Evolutionary conservation across 2,888 invertebrate species (phyloP), one percentile per base, ranked within the genome.

Genomic region (Allacma fusca): DNA sequence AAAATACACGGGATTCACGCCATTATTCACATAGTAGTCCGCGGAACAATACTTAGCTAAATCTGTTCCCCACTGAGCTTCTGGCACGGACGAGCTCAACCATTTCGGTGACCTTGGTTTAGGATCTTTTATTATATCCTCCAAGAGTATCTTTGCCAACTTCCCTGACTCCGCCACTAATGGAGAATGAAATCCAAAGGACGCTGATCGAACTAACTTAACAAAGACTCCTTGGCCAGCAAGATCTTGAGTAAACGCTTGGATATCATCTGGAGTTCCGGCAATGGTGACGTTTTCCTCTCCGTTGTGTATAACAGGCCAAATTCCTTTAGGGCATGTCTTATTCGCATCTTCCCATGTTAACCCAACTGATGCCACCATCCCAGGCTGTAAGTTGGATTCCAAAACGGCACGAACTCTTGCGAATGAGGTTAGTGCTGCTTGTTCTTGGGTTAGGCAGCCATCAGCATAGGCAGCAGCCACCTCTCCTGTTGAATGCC

Each of bases 381-480:
- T 87, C 64, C 86, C 86, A 0, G 80, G 74, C 16, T 84, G 84
- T 21, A 86, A 76, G 13, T 81, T 83, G 16, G 85, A 84, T 1
- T 86, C 85, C 70, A 85, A 80, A 7, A 87, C 84, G 67, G 85
- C 84, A 50, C 84, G 98, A 0, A 98, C 84, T 24, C 88, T 88
- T 82, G 90, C 7, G 23, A 76, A 72, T 28, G 67, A 29, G 1
- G 65, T 68, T 84, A 97, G 88, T 77, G 98, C 92, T 0, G 97
- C 93, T 88, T 98, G 97, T 87, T 97, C 97, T 1, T 93, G 92
- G 5, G 95, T 96, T 85, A 98, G 91, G 67, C 95, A 94, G 16
- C 95, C 97, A 88, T 98, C 98, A 23, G 97, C 97, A 88, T 98
- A 98, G 13, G 96, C 97, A 87, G 97, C 98, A 1, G 95, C 95